Evolutionary conservation across 1,140 invertebrate genomes (phyloP).

Genomic region (Prorops nasuta): DNA sequence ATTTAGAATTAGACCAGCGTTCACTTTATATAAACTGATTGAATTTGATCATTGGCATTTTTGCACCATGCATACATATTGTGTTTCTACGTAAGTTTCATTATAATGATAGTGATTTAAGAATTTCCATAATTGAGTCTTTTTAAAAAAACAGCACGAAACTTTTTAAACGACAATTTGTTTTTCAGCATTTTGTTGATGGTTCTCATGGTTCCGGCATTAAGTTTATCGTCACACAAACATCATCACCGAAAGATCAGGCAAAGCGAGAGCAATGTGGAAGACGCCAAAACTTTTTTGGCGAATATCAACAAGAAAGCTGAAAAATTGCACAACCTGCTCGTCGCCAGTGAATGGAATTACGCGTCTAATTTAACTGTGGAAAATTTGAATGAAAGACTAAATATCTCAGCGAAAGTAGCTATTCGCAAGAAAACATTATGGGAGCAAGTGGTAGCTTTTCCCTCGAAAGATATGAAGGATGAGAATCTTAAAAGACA

Average conservation of each 20-base stretch:
- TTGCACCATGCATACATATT: too few relatives aligned
- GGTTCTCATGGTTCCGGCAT: constrained; percentile 1
- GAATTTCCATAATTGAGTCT: too few relatives aligned
- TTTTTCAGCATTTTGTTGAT: constrained; percentile 18
- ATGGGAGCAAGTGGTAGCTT: constrained; percentile 63
- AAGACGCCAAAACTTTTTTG: constrained; percentile 60
- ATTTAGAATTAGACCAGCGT: too few relatives aligned
- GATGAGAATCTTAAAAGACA: constrained; percentile 63
- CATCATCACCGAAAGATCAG: background rate
- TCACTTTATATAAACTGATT: too few relatives aligned
- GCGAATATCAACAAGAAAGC: constrained; percentile 59
- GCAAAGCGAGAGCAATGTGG: background rate
- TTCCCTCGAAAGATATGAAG: constrained; percentile 63
- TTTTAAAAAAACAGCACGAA: background rate
- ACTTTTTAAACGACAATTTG: background rate
- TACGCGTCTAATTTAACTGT: constrained; percentile 76
- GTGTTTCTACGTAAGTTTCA: too few relatives aligned
- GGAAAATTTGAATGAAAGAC: constrained; percentile 63
- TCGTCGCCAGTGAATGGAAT: constrained; percentile 63
- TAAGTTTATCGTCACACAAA: background rate
- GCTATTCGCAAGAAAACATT: constrained; percentile 47
- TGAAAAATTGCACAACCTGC: constrained; percentile 59
- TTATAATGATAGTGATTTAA: background rate
- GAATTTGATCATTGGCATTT: too few relatives aligned
- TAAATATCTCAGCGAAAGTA: constrained; percentile 43